Evolutionary conservation across 2,888 invertebrate genomes (phyloP).

Genomic region (Tachina lurida): DNA sequence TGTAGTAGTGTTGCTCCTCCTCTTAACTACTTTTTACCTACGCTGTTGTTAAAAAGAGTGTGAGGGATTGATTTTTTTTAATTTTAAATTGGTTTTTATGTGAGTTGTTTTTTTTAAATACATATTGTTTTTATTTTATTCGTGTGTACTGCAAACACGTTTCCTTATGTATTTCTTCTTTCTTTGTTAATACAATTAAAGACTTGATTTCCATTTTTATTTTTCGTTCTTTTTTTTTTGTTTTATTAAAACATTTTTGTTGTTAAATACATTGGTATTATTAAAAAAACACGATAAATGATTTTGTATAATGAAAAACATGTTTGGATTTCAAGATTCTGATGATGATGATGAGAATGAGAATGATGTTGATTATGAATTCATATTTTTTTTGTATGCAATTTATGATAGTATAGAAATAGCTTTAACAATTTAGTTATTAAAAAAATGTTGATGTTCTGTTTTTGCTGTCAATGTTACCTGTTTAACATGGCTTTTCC

Average conservation of each 20-base stretch:
- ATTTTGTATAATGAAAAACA: constrained; percentile 49
- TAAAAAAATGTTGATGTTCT: constrained; percentile 50
- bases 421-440: constrained; percentile 51
- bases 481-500: constrained; percentile 2
- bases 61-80: constrained; percentile 32
- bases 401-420: constrained; percentile 33
- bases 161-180: not conserved
- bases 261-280: constrained; percentile 11
- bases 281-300: constrained; percentile 58
- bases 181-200: constrained; percentile 68
- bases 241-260: constrained; percentile 66
- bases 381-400: constrained; percentile 15
- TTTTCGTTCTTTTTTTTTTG: constrained; percentile 40
- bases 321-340: constrained; percentile 41
- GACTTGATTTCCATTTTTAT: constrained; percentile 43
- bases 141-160: constrained; percentile 58
- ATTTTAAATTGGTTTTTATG: constrained; percentile 42
- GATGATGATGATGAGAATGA: constrained; percentile 13
- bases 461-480: constrained; percentile 11
- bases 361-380: constrained; percentile 29
- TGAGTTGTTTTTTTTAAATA: not conserved
- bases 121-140: constrained; percentile 48
- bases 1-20: not conserved
- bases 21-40: constrained; percentile 31
- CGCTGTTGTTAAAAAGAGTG: constrained; percentile 5